phyloP scores from a whole-genome alignment of 2,113 vertebrate species.

The Noctilio leporinus region DNA sequence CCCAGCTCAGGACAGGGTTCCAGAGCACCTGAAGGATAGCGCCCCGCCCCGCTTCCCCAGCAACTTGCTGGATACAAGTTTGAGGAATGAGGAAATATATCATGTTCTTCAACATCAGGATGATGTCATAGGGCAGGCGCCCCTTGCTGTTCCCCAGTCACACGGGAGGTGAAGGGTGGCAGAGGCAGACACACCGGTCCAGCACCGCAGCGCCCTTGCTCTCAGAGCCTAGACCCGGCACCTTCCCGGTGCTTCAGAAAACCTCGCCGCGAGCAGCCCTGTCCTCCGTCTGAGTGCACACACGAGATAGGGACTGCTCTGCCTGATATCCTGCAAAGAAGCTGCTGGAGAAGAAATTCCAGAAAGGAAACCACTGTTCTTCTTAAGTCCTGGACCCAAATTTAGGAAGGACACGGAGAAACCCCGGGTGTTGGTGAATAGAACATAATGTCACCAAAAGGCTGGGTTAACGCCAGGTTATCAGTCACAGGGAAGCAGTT shows the following conservation, averaged over 20 bases:
- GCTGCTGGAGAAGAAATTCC: not conserved
- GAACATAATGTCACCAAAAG: not conserved
- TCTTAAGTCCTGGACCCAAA: not conserved
- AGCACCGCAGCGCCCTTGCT: accelerated
- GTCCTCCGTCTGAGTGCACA: not conserved
- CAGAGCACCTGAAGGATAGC: not conserved
- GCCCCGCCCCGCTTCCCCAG: not conserved
- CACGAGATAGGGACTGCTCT: not conserved
- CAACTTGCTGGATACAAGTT: not conserved
- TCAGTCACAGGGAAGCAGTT: not conserved
- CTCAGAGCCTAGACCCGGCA: not conserved
- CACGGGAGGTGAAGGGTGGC: not conserved
- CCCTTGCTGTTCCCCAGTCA: not conserved
- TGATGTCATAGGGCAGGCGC: not conserved
- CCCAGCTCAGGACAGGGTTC: not conserved
- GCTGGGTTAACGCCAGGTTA: not conserved
- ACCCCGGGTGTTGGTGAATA: not conserved
- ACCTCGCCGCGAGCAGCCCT: too few relatives aligned
- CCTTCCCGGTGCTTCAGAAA: not conserved
- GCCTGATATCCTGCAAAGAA: not conserved
- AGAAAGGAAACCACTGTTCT: not conserved
- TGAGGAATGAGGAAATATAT: not conserved
- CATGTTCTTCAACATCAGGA: not conserved
- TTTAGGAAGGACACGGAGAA: not conserved
- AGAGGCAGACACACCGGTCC: too few relatives aligned